These are phyloP conservation scores for Micropoecilia bifurca DNA, from an alignment of 2,797 vertebrate species.

Conservation along the genomic window DNA sequence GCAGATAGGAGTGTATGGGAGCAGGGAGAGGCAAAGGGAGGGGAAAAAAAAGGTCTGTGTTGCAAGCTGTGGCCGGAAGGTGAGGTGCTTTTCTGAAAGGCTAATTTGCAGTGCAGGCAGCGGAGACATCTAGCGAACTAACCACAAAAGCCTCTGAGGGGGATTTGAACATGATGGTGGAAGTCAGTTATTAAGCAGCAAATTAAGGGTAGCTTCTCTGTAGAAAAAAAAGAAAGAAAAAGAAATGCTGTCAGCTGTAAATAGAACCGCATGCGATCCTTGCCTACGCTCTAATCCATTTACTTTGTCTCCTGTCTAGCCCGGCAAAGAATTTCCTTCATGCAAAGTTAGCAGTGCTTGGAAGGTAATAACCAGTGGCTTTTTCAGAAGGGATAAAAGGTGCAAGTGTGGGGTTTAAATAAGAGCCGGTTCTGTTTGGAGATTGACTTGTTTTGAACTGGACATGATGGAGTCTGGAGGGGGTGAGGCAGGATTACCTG, in stretches of 20 bases:
- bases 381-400: conserved; percentile 33
- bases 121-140: conserved; percentile 84
- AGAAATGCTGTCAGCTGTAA: conserved; percentile 81
- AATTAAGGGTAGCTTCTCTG: conserved; percentile 86
- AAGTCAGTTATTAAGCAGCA: conserved; percentile 97
- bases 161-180: conserved; percentile 83
- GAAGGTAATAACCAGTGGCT: conserved; percentile 47
- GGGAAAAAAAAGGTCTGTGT: conserved; percentile 35
- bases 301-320: conserved; percentile 48
- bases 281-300: conserved; percentile 62
- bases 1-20: conserved; percentile 81
- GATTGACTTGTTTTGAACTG: conserved; percentile 55
- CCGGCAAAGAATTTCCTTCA: conserved; percentile 44
- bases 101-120: conserved; percentile 88
- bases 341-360: conserved; percentile 28
- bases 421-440: conserved; percentile 53
- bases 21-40: conserved; percentile 12
- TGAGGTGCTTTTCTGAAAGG: conserved; percentile 87
- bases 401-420: conserved; percentile 57
- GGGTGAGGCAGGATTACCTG: conserved; percentile 72
- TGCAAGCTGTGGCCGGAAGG: conserved; percentile 83
- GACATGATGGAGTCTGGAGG: conserved; percentile 65
- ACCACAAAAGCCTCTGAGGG: conserved; percentile 83
- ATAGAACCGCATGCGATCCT: conserved; percentile 76
- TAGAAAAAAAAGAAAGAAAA: conserved; percentile 11